Evolutionary conservation across 2,113 vertebrate species (phyloP), one percentile per base, ranked within the genome.

Genomic region (Prochilodus magdalenae): DNA sequence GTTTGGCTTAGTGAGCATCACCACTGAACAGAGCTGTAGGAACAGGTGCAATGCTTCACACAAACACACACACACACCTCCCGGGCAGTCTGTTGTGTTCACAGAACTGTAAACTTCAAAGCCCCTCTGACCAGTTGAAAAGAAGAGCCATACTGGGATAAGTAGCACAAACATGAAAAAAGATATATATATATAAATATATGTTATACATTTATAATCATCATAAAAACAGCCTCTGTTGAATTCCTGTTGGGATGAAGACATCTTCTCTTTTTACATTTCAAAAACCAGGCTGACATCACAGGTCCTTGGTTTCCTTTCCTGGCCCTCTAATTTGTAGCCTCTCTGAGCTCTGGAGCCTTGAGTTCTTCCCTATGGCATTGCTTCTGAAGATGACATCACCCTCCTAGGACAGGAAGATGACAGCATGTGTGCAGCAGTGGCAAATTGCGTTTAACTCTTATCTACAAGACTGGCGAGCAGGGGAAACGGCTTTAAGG

Each of bases 391-490:
- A 80, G 33, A 80, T 77, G 59, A 80, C 51, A 44, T 77, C 69
- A 74, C 53, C 70, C 22, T 57, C 11, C 6, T 29, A 77, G 63
- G 44, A 40, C 65, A 33, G 59, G 24, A 74, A 67, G 81, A 80
- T 62, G 22, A 4, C 57, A 84, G 79, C 72, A 77, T 73, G 84
- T 87, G 78, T 53, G 49, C 20, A 74, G 44, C 22, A 51, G 63
- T 33, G 74, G 57, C 83, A 72, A 90, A 81, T 86, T 78, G 75
- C 80, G 84, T 89, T 93, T 90, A 60, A 22, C 15, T 86, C 62
- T 67, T 72, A 83, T 89, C 82, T 86, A 66, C 83, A 78, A 70
- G 84, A 84, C 84, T 86, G 84, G 70, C 79, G 81, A 83, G 81
- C 77, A 73, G 82, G 75, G 87, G 89, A 88, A 77, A 82, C 49